Base-by-base conservation (phyloP, 2,113 vertebrate genomes). In the Camarhynchus parvulus region DNA sequence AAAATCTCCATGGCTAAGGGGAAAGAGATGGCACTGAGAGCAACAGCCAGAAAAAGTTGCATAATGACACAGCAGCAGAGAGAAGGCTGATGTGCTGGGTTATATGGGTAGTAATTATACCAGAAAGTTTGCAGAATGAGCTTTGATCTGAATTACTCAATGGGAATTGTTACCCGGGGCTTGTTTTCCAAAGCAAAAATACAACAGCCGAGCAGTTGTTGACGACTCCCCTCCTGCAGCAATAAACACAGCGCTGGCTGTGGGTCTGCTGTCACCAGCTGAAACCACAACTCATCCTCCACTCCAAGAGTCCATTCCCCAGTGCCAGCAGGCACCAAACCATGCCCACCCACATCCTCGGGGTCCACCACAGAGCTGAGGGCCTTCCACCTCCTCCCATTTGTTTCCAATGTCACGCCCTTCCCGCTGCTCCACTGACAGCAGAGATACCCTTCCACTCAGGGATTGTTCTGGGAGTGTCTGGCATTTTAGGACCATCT, bases 251-350 rank as follows among this genome's bases (percentile, higher is more conserved):
- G 53, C 17, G 2, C 23, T 31, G 91, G 63, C 89, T 49, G 89
- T 72, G 53, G 76, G 53, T 90, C 72, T 80, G 63, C 83, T 80
- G 93, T 94, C 92, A 89, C 89, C 82, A 89, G 61, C 79, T 63
- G 46, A 42, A 96, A 95, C 95, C 96, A 56, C 94, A 94, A 41
- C 67, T 46, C 11, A 30, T 79, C 37, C 61, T 70, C 83, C 37
- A 3, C 15, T n/a, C 42, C 64, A 4, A 23, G 61, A 84, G 79
- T 31, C 82, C 35, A 0, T n/a, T 55, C 55, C 68, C 88, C 53
- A 10, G 1, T 37, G 53, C 81, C 70, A 63, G 84, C 74, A 47
- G 90, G 44, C 44, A 83, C 80, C 69, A 9, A 15, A 5, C 62
- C 4, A 5, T 88, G 82, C 90, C 92, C 90, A 80, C 90, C 90